Evolutionary conservation across 2,113 vertebrate genomes (phyloP).

Genomic region (Erythrocercus mccallii): DNA sequence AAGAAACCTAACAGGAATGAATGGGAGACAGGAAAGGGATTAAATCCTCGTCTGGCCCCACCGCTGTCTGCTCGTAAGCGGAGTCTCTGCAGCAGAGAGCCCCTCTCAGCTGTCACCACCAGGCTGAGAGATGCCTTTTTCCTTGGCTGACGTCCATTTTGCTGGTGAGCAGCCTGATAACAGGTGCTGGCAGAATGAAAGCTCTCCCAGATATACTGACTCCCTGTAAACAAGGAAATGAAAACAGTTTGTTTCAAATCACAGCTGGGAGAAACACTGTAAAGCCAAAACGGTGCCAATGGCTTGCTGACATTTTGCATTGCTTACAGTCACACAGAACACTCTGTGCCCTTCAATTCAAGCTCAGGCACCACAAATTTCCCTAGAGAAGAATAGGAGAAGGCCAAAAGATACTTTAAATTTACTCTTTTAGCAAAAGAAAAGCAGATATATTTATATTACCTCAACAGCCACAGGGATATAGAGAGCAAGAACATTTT

Average conservation of each 20-base stretch:
- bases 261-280: not conserved
- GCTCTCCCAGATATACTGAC: not conserved
- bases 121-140: not conserved
- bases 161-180: conserved; percentile 9
- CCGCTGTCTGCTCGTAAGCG: not conserved
- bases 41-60: not conserved
- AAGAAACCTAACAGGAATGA: not conserved
- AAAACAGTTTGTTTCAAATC: conserved; percentile 31
- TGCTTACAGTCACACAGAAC: not conserved
- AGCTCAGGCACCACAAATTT: not conserved
- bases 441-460: not conserved
- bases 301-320: not conserved
- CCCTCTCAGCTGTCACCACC: not conserved
- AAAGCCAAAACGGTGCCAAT: not conserved
- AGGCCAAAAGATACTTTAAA: not conserved
- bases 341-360: not conserved
- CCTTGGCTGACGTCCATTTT: not conserved
- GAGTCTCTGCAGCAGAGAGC: not conserved
- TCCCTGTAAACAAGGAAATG: conserved; percentile 20
- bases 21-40: conserved; percentile 33
- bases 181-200: not conserved
- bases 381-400: not conserved
- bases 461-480: not conserved
- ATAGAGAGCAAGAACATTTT: not conserved
- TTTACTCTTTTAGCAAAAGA: not conserved